Conservation (phyloP, 2,797 vertebrate species). For the Scarus forsteni region DNA sequence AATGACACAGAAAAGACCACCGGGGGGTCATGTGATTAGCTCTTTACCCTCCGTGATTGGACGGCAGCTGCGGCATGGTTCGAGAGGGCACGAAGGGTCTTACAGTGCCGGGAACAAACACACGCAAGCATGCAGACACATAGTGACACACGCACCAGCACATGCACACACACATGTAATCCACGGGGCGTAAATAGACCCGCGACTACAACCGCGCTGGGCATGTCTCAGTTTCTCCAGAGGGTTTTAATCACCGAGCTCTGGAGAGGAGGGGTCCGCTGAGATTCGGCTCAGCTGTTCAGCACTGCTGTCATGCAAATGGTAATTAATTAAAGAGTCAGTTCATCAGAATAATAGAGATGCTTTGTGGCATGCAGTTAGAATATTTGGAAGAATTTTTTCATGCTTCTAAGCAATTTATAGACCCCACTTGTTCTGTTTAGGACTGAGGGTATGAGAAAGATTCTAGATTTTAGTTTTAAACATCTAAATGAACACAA, state of each 20-base stretch:
- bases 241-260: conserved; percentile 65
- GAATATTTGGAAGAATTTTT: neutral
- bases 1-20: conserved; percentile 69
- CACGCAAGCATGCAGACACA: conserved; percentile 28
- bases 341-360: neutral
- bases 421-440: too few species aligned
- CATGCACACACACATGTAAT: conserved; percentile 52
- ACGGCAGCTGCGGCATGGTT: conserved; percentile 58
- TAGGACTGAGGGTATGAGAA: too few species aligned
- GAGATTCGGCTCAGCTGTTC: conserved; percentile 69
- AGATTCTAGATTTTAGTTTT: too few species aligned
- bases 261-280: conserved; percentile 32
- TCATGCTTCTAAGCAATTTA: too few species aligned
- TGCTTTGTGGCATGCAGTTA: neutral
- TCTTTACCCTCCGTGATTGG: conserved; percentile 68
- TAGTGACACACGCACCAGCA: conserved; percentile 26
- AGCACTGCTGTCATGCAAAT: conserved; percentile 26
- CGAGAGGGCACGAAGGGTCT: conserved; percentile 63
- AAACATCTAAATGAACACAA: too few species aligned
- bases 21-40: conserved; percentile 71
- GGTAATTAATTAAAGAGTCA: conserved; percentile 26
- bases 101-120: conserved; percentile 52
- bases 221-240: conserved; percentile 73
- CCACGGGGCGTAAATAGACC: conserved; percentile 69
- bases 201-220: conserved; percentile 59